Base-by-base conservation (phyloP, 1,140 invertebrate genomes). In the Drosophila eugracilis region DNA sequence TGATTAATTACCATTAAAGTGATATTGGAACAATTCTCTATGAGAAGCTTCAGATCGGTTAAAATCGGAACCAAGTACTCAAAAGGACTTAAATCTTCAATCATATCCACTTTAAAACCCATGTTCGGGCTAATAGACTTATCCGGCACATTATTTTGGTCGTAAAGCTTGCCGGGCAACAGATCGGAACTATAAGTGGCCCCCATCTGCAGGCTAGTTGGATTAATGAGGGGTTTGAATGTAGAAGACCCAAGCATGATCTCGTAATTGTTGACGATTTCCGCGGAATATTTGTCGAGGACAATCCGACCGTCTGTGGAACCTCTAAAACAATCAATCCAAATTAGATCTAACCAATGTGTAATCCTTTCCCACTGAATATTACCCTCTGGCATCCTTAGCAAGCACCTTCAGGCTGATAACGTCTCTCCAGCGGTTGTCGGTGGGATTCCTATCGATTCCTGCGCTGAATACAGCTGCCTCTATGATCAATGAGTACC, bases 321-420 rank as follows among this genome's bases (percentile, higher is more conserved):
- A 0, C 62, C 59, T 5, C 90, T 91, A 3, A 78, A 59, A 4
- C 3, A n/a, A 37, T 0, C 0, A 1, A 9, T 3, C 17, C 9
- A 3, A n/a, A 1, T 2, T 1, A 0, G 10, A 42, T n/a, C 6
- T 21, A 12, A 12, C 9, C 0, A 41, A 12, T 12, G 2, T 41
- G 6, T 19, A 12, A 37, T 1, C 1, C 6, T 9, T n/a, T 3
- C 3, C 10, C 3, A 5, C 21, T 12, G 3, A 21, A 26, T 67
- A 76, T 75, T 67, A 93, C 92, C 92, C 92, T 5, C 78, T 78
- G 24, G 92, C 86, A 45, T 90, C 80, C 36, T 93, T 85, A 4
- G 90, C 90, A 41, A 90, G 91, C 24, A 91, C 73, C 19, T 65
- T 75, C 19, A 92, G 86, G 2, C 86, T 55, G 17, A 93, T 90